A percentile compares a stretch with the other conserved stretches of the same genome.
These are phyloP conservation scores for Nyctibius bracteatus DNA, from an alignment of 2,113 vertebrate genomes.

Conservation along the genomic window DNA sequence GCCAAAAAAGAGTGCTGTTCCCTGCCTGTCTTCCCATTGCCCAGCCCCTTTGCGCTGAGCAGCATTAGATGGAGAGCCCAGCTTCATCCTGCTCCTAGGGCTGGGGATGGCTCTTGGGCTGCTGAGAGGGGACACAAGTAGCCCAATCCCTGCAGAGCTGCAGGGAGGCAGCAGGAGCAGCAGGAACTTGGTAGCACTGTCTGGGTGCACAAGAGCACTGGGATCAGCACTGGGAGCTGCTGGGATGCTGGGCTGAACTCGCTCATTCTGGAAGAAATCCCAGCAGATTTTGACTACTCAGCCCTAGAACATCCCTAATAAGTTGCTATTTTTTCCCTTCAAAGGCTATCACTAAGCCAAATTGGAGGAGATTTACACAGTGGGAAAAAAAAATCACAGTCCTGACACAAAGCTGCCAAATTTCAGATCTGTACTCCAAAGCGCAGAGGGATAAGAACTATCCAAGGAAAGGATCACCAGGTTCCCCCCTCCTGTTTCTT, in stretches of 20 bases:
- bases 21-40: neutral
- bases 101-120: neutral
- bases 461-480: conserved; percentile 17
- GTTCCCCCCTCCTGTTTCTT: conserved; percentile 1
- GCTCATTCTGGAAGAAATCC: neutral
- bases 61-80: neutral
- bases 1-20: neutral
- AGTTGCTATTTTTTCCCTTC: conserved; percentile 50
- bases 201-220: neutral
- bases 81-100: neutral
- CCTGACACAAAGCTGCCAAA: conserved; percentile 26
- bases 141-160: neutral
- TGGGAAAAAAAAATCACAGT: neutral
- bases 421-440: conserved; percentile 51
- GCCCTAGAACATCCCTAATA: neutral
- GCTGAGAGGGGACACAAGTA: rapidly evolving
- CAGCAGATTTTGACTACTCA: neutral
- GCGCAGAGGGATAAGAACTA: neutral
- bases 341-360: conserved; percentile 20
- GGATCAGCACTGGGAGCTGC: neutral
- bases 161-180: neutral
- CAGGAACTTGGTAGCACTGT: neutral
- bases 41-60: neutral
- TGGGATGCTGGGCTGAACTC: neutral
- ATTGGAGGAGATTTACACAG: conserved; percentile 26